Evolutionary conservation across 2,888 invertebrate species (phyloP), one percentile per base, ranked within the genome.

Genomic region (Pyrgus malvae): DNA sequence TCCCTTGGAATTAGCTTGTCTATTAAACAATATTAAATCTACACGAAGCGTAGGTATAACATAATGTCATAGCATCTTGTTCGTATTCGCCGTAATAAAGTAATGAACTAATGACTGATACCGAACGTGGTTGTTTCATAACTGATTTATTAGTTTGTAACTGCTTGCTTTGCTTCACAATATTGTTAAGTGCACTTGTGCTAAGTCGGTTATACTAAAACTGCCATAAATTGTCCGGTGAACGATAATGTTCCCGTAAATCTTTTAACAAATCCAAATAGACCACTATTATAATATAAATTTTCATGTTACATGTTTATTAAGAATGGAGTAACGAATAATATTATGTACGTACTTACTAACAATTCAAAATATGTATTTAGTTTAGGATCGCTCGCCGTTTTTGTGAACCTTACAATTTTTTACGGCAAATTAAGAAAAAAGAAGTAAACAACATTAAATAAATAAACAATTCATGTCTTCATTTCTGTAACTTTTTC

Each of bases 141-240:
- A 70, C 63, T 64, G 63, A 70, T 69, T 73, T 69, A 72, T 69
- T 69, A 60, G 46, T 48, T 45, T 50, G 27, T 56, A 62, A 53
- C 48, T 59, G 51, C 17, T 35, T 31, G 35, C 42, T 14, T 42
- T 58, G 65, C 75, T 72, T 68, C 70, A 64, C 69, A 72, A 73
- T 66, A 67, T 65, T 48, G 58, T 68, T 64, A 64, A 62, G 58
- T 69, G 65, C 62, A 66, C 65, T 65, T 69, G n/a, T n/a, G 63
- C 67, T 58, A 64, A 67, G 64, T 69, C 61, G 64, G 60, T 65
- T 66, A 62, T 62, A 72, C 71, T 76, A 70, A 71, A 76, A 72
- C 62, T 65, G 63, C 66, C 68, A 68, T 77, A 71, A 76, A 73
- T 69, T 63, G 60, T 63, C 45, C 61, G 61, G 63, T 65, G 65